Evolutionary conservation across 2,113 vertebrate genomes (phyloP), one percentile per base, ranked within the genome.

Genomic region (Trematomus loennbergii): DNA sequence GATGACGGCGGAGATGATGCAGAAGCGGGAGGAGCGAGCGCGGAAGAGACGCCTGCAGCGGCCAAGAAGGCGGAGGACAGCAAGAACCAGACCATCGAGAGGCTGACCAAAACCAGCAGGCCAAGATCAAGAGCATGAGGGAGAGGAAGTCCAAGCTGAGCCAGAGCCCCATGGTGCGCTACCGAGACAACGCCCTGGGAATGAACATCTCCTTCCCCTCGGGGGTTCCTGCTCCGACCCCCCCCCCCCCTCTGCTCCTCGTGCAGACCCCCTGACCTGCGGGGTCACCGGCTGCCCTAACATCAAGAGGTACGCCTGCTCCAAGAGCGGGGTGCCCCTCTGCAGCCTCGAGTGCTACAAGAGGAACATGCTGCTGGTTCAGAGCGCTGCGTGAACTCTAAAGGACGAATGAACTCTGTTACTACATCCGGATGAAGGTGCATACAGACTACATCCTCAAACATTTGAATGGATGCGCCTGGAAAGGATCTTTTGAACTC

Each of bases 1-100:
- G 87, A 94, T 99, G 95, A 98, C 98, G 0, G 97, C 95, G 13
- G 98, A 99, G 93, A 99, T 99, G 98, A 94, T 99, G 95, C 95
- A 97, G 92, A 99, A 99, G 83, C 94, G 98, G 0, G 97, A 98
- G 93, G 97, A 99, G 57, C 94, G 97, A 2, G 97, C 98, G 0
- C 94, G 97, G 5, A 98, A 98, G 85, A 92, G 98, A 25, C 95
- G 98, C 17, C 94, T 98, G 81, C 98, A 99, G 98, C 98, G 0
- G 97, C 97, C 60, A 96, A 97, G 92, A 97, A 98, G 71, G 97
- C 98, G 0, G 98, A 99, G 46, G 98, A 99, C 75, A 98, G 93
- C 95, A 99, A 99, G 93, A 99, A 99, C 90, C 98, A 98, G 86
- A 99, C 98, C 1, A 99, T 99, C 0, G 98, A 99, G 93, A 94